phyloP scores from a whole-genome alignment of 2,113 vertebrate species.

The Oreochromis spilurus region DNA sequence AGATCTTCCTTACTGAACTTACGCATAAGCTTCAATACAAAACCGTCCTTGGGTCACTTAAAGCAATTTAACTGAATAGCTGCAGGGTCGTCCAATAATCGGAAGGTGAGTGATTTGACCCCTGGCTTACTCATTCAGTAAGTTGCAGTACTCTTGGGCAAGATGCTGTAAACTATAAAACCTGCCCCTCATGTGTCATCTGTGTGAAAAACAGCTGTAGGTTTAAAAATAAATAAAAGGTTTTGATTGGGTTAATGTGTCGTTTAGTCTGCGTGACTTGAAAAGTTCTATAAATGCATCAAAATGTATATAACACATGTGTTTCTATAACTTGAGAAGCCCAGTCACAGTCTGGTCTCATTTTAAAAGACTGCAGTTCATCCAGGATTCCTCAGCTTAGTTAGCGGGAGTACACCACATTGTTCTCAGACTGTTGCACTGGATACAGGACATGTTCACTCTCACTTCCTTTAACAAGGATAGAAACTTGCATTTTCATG shows the following conservation, averaged over 20 bases:
- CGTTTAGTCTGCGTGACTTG: not conserved
- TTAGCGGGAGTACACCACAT: not conserved
- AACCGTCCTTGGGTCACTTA: not conserved
- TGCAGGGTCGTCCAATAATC: rapidly evolving
- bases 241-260: not conserved
- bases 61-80: not conserved
- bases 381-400: not conserved
- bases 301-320: not conserved
- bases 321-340: not conserved
- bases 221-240: not conserved
- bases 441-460: not conserved
- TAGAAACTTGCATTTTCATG: not conserved
- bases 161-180: not conserved
- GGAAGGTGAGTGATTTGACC: not conserved
- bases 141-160: not conserved
- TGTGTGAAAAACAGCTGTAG: not conserved
- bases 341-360: not conserved
- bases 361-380: not conserved
- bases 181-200: not conserved
- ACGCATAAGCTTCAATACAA: not conserved
- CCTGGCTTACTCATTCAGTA: not conserved
- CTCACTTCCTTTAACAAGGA: not conserved
- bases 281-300: not conserved
- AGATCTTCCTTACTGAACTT: not conserved
- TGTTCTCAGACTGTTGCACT: not conserved